These are phyloP conservation scores for Aurelia coerulea DNA, from an alignment of 30 jellyfish, hydroid and myxozoan genomes.

Conservation along the genomic window DNA sequence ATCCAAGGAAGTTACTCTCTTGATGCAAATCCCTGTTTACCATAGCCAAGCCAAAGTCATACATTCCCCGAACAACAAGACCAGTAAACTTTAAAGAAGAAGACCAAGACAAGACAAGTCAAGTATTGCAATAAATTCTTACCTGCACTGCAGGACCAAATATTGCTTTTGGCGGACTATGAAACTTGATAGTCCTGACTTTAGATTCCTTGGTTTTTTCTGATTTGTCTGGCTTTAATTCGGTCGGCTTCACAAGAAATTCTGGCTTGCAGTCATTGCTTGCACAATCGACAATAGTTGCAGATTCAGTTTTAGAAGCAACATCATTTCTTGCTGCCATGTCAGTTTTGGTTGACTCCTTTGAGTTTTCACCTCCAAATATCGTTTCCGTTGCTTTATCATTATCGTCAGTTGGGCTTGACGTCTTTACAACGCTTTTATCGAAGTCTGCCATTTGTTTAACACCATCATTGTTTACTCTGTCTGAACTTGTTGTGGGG, in stretches of 20 bases:
- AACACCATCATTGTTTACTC: neutral
- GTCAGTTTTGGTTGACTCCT: neutral
- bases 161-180: conserved; percentile 70
- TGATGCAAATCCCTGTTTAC: too few species aligned
- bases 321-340: neutral
- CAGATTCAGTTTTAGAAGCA: too few species aligned
- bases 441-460: conserved; percentile 11
- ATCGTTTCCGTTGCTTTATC: neutral
- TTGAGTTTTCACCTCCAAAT: conserved; percentile 5
- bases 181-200: conserved; percentile 26
- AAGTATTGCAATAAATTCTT: neutral
- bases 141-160: conserved; percentile 79
- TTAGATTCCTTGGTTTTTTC: neutral
- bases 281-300: neutral
- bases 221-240: neutral
- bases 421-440: conserved; percentile 8
- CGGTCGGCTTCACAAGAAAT: neutral
- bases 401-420: conserved; percentile 21
- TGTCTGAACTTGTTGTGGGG: neutral
- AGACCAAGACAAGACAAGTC: too few species aligned
- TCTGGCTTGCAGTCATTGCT: neutral
- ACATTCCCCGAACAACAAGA: too few species aligned
- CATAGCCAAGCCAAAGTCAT: too few species aligned
- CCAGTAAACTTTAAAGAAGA: too few species aligned
- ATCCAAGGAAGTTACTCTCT: too few species aligned